Conservation (phyloP, 2,113 vertebrate species). For the Corythaeola cristata region DNA sequence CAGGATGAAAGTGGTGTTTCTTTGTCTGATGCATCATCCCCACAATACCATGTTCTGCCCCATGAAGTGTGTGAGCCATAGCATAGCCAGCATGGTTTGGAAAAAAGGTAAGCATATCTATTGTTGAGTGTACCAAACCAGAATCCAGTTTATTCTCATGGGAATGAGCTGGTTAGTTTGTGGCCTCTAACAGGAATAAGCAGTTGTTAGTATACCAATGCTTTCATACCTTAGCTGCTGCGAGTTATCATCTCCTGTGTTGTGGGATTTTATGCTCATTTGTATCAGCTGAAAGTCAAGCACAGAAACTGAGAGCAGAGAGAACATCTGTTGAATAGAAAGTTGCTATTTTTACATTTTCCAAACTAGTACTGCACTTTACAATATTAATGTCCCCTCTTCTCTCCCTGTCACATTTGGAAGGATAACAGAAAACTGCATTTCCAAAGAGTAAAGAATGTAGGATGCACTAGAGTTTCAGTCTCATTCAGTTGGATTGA, state of each 20-base stretch:
- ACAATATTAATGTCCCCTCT: not conserved
- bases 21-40: not conserved
- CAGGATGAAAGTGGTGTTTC: not conserved
- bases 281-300: not conserved
- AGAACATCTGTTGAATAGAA: not conserved
- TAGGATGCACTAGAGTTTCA: not conserved
- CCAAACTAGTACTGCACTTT: not conserved
- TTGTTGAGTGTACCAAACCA: not conserved
- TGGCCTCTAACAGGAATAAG: not conserved
- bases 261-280: not conserved
- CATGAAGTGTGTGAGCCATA: not conserved
- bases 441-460: not conserved
- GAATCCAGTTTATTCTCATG: not conserved
- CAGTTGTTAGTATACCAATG: not conserved
- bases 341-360: not conserved
- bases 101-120: not conserved
- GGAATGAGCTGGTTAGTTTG: not conserved
- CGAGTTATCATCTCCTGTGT: not conserved
- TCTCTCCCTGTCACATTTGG: not conserved
- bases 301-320: not conserved
- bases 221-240: not conserved
- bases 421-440: constrained; percentile 1
- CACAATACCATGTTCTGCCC: not conserved
- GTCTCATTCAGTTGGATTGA: constrained; percentile 13
- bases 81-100: not conserved